Base-by-base conservation (phyloP, 2,113 vertebrate genomes). In the Athene cunicularia region DNA sequence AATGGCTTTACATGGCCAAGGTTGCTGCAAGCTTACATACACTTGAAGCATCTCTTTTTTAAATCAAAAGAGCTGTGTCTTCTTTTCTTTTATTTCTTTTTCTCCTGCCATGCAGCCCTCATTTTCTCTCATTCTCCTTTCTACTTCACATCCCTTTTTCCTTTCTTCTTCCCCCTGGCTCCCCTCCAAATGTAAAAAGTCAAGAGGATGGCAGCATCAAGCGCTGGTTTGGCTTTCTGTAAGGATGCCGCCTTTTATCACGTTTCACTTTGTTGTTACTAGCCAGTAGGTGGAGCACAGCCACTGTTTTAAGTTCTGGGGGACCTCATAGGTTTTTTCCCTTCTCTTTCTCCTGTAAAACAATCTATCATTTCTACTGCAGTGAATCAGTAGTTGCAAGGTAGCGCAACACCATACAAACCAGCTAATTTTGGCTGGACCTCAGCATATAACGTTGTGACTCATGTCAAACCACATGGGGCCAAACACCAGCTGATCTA, bases 271-370 rank as follows among this genome's bases (percentile, higher is more conserved):
- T 10, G 28, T 2, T 8, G 26, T 12, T 62, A 45, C 10, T 37
- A 90, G 81, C 96, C 98, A 92, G 96, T 56, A 98, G 98, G 88
- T 98, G 98, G 98, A 92, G 97, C 93, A 93, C 97, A 95, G 43
- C 95, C 93, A 88, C 97, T 94, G 55, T 11, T 79, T 68, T 84
- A 94, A 95, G 82, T 63, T 45, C 45, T 9, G 3, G 24, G 14
- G 49, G 43, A 22, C 67, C 27, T 8, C n/a, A 5, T 15, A 8
- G 12, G 45, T 32, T 37, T 43, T 83, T 67, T 24, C 16, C 37
- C 21, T 60, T 73, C 79, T 56, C 47, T 85, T 72, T 47, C 68
- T 73, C 32, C 74, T 32, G 66, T 83, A 66, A 64, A 86, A 63
- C 86, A 45, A 82, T 96, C 92, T 88, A 74, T 96, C 96, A 96